Evolutionary conservation across 2,797 vertebrate species (phyloP), one percentile per base, ranked within the genome.

Genomic region (Saxicola maurus): DNA sequence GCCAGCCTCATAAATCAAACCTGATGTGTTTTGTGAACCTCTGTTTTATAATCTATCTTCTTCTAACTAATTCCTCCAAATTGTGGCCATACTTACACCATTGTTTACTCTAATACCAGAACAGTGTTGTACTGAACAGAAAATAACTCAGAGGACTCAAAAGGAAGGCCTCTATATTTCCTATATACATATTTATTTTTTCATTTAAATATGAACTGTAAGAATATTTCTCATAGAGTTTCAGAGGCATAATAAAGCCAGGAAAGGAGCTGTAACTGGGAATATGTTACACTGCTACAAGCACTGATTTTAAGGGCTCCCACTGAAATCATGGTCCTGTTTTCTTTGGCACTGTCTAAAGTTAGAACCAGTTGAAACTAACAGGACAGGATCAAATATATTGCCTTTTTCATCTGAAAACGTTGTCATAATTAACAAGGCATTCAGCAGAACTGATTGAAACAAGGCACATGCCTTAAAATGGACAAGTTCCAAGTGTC

Each of bases 401-500:
- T 79, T 81, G 28, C 75, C 30, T 69, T 40, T 86, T 92, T 92
- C 60, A 75, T 90, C 75, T 82, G n/a, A 73, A 92, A 83, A 88
- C 0, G 0, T 75, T 80, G 40, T 4, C 38, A 24, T 81, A 83
- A 79, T 91, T 86, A 92, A 64, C 31, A 73, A 88, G 33, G 48
- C 71, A 79, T 91, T 84, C 52, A 82, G 56, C 72, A 90, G 73
- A 90, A 94, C 79, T 90, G 79, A 91, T 92, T 91, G 82, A 90
- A 94, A 71, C 57, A 92, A 89, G 65, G 17, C 37, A 51, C n/a
- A 8, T 90, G 60, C 83, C 72, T 92, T 85, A 67, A 83, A 89
- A 87, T 91, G 61, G 74, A 76, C 31, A 11, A 30, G 11, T 64
- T 89, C 73, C 82, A 87, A 91, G 25, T 62, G 57, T 77, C 55